Base-by-base conservation (phyloP, 2,797 vertebrate species). In the Harpagifer antarcticus region DNA sequence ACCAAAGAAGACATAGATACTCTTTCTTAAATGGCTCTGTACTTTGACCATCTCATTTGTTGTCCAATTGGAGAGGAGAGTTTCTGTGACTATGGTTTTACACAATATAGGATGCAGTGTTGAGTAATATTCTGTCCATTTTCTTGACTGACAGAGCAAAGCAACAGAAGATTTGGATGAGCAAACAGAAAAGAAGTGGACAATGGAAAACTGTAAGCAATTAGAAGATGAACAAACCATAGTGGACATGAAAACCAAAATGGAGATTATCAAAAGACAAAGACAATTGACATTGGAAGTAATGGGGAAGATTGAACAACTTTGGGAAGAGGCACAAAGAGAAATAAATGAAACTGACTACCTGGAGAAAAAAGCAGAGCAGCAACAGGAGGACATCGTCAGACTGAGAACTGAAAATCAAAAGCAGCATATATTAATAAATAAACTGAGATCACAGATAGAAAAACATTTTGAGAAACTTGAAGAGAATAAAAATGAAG, bases 221-320 rank as follows among this genome's bases (percentile, higher is more conserved):
- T 73, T 72, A 20, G 55, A 76, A 47, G 73, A 77, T n/a, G 74
- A 74, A 76, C 19, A 63, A 68, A 74, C 55, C 53, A 56, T 68
- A 61, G 45, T 42, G 50, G 43, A 76, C n/a, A 64, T 47, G 9
- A 69, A 83, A 43, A 53, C 17, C 50, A 88, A 79, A 78, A 91
- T 33, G 57, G 89, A 89, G 31, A 74, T 23, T 3, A 58, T 93
- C 20, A 77, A 83, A 73, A 88, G 76, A 61, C 81, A 87, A 73
- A 88, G 68, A 68, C 71, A 88, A 49, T 48, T 91, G 19, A 76
- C 74, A 17, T 71, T 50, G 63, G 75, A 84, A 67, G 45, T 86
- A 33, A 74, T 90, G 9, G 81, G 89, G 20, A 92, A 92, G 31
- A 80, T 88, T n/a, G 74, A 90, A 60, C 71, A 88, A 69, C 58